Conservation (phyloP, 2,113 vertebrate genomes). For the Dinomys branickii region DNA sequence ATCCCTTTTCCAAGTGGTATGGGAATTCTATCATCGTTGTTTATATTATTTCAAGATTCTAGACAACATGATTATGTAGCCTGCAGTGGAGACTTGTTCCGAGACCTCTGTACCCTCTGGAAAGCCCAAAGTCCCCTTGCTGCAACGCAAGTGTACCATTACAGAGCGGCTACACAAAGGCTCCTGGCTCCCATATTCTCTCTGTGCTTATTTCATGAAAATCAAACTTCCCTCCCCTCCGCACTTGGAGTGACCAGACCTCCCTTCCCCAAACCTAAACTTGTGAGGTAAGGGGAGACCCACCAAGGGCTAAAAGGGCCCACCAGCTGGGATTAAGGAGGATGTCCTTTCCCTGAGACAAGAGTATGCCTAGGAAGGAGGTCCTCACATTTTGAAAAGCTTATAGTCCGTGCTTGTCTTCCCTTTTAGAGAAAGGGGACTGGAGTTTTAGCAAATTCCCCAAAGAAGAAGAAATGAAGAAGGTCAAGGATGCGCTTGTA, state of each 20-base stretch:
- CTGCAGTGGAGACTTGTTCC: background rate
- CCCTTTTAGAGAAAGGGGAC: background rate
- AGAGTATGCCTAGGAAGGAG: background rate
- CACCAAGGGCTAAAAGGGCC: background rate
- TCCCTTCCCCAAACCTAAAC: background rate
- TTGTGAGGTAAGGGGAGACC: background rate
- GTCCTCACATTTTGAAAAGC: background rate
- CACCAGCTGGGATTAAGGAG: background rate
- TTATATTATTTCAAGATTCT: conserved; percentile 59
- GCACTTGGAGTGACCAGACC: background rate
- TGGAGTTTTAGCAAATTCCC: background rate
- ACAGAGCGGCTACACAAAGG: background rate
- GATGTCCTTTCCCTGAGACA: background rate
- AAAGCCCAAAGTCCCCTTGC: background rate
- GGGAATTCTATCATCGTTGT: background rate
- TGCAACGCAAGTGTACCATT: background rate
- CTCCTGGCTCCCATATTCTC: background rate
- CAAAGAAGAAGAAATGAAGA: background rate
- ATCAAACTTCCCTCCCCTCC: background rate
- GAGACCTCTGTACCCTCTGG: background rate
- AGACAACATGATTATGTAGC: background rate
- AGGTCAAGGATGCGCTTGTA: background rate
- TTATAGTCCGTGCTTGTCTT: background rate
- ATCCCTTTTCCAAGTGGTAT: conserved; percentile 23
- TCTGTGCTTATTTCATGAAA: background rate